phyloP scores from a whole-genome alignment of 2,888 invertebrate species.

The Aspidapion aeneum region DNA sequence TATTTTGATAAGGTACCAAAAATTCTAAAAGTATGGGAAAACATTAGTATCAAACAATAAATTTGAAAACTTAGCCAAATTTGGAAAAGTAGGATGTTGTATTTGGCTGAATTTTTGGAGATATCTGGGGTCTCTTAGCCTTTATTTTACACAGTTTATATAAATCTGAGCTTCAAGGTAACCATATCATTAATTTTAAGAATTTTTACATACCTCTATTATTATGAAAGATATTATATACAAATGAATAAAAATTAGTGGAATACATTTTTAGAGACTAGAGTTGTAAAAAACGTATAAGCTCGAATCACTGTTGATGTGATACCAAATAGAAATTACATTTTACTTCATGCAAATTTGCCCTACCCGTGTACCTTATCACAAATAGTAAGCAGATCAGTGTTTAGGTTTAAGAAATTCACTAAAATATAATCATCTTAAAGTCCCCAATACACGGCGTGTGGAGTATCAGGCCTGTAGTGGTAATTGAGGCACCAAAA shows the following conservation, averaged over 20 bases:
- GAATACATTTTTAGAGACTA: background rate
- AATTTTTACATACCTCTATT: no score
- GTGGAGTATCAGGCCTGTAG: no score
- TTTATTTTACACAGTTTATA: background rate
- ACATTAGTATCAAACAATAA: no score
- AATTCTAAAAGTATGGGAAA: no score
- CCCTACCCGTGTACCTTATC: background rate
- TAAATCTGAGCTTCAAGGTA: constrained; percentile 39
- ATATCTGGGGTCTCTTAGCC: background rate
- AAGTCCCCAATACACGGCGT: no score
- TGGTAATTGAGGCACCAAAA: no score
- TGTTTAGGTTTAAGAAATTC: background rate
- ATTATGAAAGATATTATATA: no score
- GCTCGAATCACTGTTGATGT: background rate
- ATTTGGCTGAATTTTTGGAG: background rate
- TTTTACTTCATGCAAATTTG: background rate
- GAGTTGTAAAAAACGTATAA: background rate
- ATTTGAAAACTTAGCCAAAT: background rate
- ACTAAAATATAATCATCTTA: no score
- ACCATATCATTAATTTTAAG: constrained; percentile 38
- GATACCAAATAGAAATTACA: background rate
- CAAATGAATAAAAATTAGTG: background rate
- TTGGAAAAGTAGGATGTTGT: no score
- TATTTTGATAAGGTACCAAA: no score
- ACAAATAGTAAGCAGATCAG: background rate